Evolutionary conservation across 2,113 vertebrate genomes (phyloP).

Genomic region (Leiothrix lutea): DNA sequence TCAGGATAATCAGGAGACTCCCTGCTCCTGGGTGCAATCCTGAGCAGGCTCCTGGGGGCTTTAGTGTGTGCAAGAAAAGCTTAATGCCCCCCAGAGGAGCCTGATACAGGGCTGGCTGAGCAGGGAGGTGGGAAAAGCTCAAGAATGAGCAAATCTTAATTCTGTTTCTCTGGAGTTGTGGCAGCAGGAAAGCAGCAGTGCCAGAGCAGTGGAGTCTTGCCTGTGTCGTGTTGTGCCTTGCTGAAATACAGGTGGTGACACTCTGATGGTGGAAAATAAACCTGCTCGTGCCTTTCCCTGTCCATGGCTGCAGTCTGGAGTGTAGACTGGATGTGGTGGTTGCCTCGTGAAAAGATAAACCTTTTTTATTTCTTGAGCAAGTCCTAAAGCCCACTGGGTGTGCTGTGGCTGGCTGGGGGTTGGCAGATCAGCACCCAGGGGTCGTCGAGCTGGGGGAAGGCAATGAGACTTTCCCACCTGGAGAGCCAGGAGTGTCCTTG

Average conservation of each 20-base stretch:
- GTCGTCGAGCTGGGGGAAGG: neutral
- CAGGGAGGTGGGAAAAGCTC: neutral
- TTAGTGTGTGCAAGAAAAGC: neutral
- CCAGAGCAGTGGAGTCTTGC: neutral
- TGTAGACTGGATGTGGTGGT: neutral
- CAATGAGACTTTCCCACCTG: neutral
- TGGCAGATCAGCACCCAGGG: neutral
- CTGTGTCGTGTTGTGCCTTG: fast-evolving
- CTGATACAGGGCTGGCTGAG: neutral
- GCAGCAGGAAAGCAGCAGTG: neutral
- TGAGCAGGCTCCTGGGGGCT: neutral
- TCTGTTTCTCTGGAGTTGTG: neutral
- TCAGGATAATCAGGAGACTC: neutral
- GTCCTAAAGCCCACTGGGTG: fast-evolving
- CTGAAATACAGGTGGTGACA: neutral
- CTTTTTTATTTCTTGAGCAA: neutral
- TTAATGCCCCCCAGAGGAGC: neutral
- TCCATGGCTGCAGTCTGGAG: neutral
- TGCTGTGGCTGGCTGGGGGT: neutral
- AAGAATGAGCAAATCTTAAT: neutral
- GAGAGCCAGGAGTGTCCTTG: neutral
- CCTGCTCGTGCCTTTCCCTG: neutral
- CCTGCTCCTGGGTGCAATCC: neutral
- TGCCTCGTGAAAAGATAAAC: neutral
- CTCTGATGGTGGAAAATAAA: neutral